These are phyloP conservation scores for Melanaphis sacchari DNA, from an alignment of 1,140 invertebrate species.

Conservation along the genomic window DNA sequence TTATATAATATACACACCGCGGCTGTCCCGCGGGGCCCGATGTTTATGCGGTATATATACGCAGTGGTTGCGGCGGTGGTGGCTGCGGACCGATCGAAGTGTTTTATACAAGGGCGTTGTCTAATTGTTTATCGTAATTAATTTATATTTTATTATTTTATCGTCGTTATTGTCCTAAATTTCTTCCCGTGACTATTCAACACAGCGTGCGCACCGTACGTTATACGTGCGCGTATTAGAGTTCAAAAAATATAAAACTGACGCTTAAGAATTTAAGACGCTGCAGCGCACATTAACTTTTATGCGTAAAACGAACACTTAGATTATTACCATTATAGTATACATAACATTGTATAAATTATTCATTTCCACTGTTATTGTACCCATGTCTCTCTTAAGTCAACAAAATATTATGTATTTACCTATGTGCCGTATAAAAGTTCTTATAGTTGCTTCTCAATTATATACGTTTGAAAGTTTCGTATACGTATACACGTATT, in stretches of 20 bases:
- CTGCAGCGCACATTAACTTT: background rate
- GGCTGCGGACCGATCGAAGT: background rate
- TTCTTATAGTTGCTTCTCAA: background rate
- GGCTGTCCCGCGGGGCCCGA: background rate
- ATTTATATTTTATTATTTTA: conserved; percentile 19
- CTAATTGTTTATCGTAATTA: background rate
- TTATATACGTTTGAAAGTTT: background rate
- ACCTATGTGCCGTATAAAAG: background rate
- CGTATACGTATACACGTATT: background rate
- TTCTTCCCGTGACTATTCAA: background rate
- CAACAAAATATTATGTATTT: background rate
- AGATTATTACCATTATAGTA: background rate
- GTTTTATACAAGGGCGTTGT: background rate
- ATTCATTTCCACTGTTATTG: conserved; percentile 33
- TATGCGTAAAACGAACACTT: background rate
- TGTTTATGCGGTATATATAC: background rate
- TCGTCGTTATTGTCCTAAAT: background rate
- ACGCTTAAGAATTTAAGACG: background rate
- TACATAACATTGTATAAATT: background rate
- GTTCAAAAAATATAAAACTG: conserved; percentile 18
- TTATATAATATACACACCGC: background rate
- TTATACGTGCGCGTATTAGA: background rate
- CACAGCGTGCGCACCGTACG: background rate
- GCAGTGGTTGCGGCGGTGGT: no score
- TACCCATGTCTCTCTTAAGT: background rate